These are phyloP conservation scores for Lutraria lutraria DNA, from an alignment of 2,888 invertebrate genomes.

Conservation along the genomic window DNA sequence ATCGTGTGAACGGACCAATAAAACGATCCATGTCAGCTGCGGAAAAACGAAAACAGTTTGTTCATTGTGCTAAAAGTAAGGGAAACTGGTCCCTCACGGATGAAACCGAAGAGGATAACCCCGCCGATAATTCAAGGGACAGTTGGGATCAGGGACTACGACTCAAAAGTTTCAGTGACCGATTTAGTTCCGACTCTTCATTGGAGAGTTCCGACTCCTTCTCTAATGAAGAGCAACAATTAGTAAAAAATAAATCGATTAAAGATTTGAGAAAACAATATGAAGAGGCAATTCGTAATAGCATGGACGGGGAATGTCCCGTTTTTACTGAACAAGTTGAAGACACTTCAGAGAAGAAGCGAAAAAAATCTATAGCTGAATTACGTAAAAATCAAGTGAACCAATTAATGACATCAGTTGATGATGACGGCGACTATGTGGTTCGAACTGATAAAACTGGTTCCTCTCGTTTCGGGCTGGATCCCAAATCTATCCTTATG, in stretches of 20 bases:
- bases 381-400: constrained; percentile 71
- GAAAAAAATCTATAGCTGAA: constrained; percentile 55
- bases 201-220: constrained; percentile 62
- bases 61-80: constrained; percentile 47
- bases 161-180: constrained; percentile 67
- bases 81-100: constrained; percentile 67
- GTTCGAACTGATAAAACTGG: constrained; percentile 43
- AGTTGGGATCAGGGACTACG: constrained; percentile 55
- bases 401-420: constrained; percentile 62
- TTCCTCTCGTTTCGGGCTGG: background rate
- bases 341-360: background rate
- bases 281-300: constrained; percentile 61
- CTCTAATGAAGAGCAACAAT: constrained; percentile 31
- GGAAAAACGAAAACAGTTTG: constrained; percentile 59
- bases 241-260: constrained; percentile 58
- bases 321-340: constrained; percentile 54
- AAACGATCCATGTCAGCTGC: constrained; percentile 45
- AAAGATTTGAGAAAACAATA: constrained; percentile 62
- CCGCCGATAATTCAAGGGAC: constrained; percentile 19
- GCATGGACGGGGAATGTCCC: constrained; percentile 58
- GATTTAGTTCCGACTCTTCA: constrained; percentile 65
- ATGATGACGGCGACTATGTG: constrained; percentile 76
- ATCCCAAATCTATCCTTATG: constrained; percentile 32
- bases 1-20: constrained; percentile 11
- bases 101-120: constrained; percentile 46